A percentile compares a stretch with the other conserved stretches of the same genome.
These are phyloP conservation scores for Megathymus violae DNA, from an alignment of 1,140 invertebrate genomes.

Conservation along the genomic window DNA sequence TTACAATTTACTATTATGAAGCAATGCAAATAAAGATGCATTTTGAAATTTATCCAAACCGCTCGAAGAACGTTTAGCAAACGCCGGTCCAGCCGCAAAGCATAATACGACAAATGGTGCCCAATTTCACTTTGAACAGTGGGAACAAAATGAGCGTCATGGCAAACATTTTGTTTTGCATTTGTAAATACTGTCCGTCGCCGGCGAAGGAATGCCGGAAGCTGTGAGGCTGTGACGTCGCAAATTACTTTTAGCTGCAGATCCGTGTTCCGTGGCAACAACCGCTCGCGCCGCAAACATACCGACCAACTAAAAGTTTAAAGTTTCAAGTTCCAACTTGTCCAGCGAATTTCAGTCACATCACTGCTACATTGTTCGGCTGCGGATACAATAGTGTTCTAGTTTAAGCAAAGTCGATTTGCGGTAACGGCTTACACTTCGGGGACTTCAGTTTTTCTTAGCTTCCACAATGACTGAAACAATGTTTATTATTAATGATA, in stretches of 20 bases:
- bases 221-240: conserved; percentile 65
- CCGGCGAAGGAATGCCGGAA: conserved; percentile 48
- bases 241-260: conserved; percentile 73
- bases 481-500: no score
- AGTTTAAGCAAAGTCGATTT: background rate
- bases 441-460: background rate
- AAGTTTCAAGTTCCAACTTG: conserved; percentile 54
- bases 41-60: background rate
- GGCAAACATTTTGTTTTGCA: conserved; percentile 70
- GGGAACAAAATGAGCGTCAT: conserved; percentile 64
- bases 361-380: conserved; percentile 40
- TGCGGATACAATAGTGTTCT: conserved; percentile 35
- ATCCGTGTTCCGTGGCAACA: conserved; percentile 62
- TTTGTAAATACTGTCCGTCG: conserved; percentile 63
- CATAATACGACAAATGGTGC: conserved; percentile 3
- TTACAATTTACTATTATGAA: background rate
- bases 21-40: background rate
- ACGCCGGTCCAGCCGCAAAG: background rate
- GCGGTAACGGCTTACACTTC: background rate
- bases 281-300: conserved; percentile 59
- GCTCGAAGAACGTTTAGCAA: background rate
- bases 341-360: conserved; percentile 46
- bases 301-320: conserved; percentile 69
- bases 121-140: conserved; percentile 6
- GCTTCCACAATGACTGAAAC: no score